Evolutionary conservation across 2,797 vertebrate species (phyloP).

Genomic region (Danio albolineatus): DNA sequence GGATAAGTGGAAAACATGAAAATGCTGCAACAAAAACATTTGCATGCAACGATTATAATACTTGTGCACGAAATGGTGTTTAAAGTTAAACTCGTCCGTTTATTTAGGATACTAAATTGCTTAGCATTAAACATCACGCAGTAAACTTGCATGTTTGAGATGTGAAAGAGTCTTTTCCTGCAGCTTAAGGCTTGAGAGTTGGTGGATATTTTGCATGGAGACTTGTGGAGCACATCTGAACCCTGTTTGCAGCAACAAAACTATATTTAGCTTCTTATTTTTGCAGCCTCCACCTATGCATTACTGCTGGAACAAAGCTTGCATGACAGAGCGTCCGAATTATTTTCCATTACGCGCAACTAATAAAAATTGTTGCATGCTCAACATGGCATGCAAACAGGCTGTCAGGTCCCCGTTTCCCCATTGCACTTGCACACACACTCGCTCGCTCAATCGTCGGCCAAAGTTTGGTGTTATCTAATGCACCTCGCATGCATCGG

Average conservation of each 20-base stretch:
- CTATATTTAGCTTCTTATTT: slow-evolving; percentile 73
- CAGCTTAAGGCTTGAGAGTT: slow-evolving; percentile 35
- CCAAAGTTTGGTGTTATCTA: slow-evolving; percentile 44
- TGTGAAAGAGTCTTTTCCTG: slow-evolving; percentile 49
- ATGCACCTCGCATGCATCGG: slow-evolving; percentile 58
- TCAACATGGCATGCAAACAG: slow-evolving; percentile 62
- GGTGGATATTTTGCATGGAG: slow-evolving; percentile 30
- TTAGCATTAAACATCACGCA: background rate
- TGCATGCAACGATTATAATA: background rate
- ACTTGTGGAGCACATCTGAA: slow-evolving; percentile 53
- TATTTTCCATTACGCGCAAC: slow-evolving; percentile 67
- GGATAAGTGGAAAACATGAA: background rate
- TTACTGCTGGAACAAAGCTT: slow-evolving; percentile 63
- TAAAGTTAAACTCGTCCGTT: background rate
- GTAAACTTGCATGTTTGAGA: slow-evolving; percentile 18
- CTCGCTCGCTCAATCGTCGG: background rate
- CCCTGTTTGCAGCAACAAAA: slow-evolving; percentile 61
- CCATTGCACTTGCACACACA: slow-evolving; percentile 28
- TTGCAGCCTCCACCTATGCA: slow-evolving; percentile 62
- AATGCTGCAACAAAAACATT: background rate
- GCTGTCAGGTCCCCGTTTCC: slow-evolving; percentile 58
- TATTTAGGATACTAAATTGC: background rate
- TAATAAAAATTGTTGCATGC: slow-evolving; percentile 56
- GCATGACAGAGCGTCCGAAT: slow-evolving; percentile 57
- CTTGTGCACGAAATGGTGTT: background rate